Conservation (phyloP, 2,113 vertebrate genomes). For the Xiphophorus couchianus region DNA sequence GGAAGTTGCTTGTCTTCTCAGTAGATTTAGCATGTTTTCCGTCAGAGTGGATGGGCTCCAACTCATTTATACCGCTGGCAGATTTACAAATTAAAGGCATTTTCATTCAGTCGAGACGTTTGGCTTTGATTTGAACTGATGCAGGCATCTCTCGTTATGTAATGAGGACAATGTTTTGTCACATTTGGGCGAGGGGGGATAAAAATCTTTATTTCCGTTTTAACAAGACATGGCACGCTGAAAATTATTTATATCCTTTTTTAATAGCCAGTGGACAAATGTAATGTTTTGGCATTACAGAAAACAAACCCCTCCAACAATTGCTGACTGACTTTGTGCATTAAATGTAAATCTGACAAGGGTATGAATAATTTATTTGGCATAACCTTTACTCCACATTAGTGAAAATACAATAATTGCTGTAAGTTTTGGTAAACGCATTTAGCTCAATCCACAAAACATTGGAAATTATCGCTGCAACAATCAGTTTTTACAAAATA, state of each 20-base stretch:
- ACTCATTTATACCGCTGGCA: neutral
- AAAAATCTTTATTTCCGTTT: neutral
- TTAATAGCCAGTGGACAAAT: no score
- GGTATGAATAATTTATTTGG: neutral
- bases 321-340: no score
- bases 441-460: neutral
- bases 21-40: constrained; percentile 30
- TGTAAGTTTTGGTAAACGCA: neutral
- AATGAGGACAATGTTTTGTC: neutral
- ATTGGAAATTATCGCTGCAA: neutral
- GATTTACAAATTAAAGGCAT: no score
- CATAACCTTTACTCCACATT: neutral
- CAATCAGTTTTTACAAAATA: neutral
- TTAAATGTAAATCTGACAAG: neutral
- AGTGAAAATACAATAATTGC: neutral
- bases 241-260: neutral
- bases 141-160: neutral
- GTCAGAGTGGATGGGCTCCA: neutral
- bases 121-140: no score
- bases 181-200: neutral
- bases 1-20: constrained; percentile 49
- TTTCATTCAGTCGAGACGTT: no score
- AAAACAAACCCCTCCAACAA: neutral
- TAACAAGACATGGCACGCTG: neutral
- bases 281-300: neutral